Percentiles rank a stretch among this genome's conserved stretches.
Evolutionary conservation across 2,113 vertebrate species (phyloP).

Genomic region (Aspiorhynchus laticeps): DNA sequence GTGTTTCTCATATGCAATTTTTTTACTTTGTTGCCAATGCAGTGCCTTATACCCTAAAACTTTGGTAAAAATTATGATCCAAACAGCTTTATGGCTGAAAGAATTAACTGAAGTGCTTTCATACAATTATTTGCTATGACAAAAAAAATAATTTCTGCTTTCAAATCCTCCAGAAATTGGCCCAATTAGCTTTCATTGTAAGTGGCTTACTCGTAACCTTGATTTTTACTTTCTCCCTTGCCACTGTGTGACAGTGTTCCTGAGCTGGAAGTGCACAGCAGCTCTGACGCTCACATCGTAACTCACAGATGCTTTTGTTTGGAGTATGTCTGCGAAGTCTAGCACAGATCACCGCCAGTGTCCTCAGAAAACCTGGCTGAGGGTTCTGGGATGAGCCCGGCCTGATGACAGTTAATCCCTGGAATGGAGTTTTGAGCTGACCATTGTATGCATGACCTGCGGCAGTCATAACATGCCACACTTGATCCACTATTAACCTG

Average conservation of each 20-base stretch:
- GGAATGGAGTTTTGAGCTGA: constrained; percentile 62
- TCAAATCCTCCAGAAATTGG: background rate
- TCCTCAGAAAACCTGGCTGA: constrained; percentile 51
- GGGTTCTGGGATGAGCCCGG: constrained; percentile 53
- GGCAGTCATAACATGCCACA: constrained; percentile 38
- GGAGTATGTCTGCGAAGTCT: background rate
- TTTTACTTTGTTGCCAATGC: background rate
- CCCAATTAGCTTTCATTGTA: background rate
- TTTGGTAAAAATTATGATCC: background rate
- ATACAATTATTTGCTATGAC: too few relatives aligned
- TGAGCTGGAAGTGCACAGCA: background rate
- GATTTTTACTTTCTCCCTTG: background rate
- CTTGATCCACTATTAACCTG: constrained; percentile 50
- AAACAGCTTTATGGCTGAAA: background rate
- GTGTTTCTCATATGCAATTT: background rate
- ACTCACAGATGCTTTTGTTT: constrained; percentile 36
- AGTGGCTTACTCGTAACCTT: background rate
- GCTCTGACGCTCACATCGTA: background rate
- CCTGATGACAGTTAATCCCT: constrained; percentile 66
- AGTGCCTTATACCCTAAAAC: background rate
- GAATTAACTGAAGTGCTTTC: background rate
- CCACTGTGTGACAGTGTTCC: too few relatives aligned
- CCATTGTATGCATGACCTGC: constrained; percentile 57
- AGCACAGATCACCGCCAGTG: constrained; percentile 42
- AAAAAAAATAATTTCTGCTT: too few relatives aligned